Evolutionary conservation across 2,888 invertebrate species (phyloP), one percentile per base, ranked within the genome.

Genomic region (Mamestra brassicae): DNA sequence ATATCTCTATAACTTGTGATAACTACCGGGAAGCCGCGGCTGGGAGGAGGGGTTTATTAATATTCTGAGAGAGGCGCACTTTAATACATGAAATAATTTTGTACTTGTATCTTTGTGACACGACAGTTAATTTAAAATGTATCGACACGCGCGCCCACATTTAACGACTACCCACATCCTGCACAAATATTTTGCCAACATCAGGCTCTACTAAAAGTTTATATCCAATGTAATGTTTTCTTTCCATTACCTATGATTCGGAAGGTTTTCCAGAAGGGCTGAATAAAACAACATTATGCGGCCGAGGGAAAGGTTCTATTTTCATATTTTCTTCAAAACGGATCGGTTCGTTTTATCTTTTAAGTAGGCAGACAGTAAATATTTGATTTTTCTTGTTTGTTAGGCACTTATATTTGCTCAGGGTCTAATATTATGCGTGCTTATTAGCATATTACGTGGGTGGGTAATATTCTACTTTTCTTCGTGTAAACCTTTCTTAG

Each of bases 191-290:
- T 86, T 81, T 80, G 76, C 74, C 76, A 81, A 79, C 83, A 74
- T 78, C 76, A 76, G 74, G 78, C 74, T 71, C 78, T 77, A 81
- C 89, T 89, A 88, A 91, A 90, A 91, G 85, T 91, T 91, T 89
- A 87, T 86, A 83, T 75, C 71, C 74, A 74, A 78, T 81, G 81
- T 89, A 89, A 92, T 93, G 90, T 93, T 94, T 93, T 93, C 90
- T 88, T 94, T 94, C 91, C 93, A 93, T 94, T 94, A 93, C 88
- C 88, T 88, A 92, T 89, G 90, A 92, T 93, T 91, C 89, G 89
- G 83, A 84, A 87, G 83, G 89, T 90, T 88, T 89, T 88, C 81
- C 75, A 80, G 84, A 86, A 89, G 88, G 91, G 86, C 87, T 90
- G 86, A 88, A 90, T 90, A 90, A 89, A 92, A 92, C 78, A 92